Evolutionary conservation across 2,113 vertebrate genomes (phyloP).

Genomic region (Platichthys stellatus): DNA sequence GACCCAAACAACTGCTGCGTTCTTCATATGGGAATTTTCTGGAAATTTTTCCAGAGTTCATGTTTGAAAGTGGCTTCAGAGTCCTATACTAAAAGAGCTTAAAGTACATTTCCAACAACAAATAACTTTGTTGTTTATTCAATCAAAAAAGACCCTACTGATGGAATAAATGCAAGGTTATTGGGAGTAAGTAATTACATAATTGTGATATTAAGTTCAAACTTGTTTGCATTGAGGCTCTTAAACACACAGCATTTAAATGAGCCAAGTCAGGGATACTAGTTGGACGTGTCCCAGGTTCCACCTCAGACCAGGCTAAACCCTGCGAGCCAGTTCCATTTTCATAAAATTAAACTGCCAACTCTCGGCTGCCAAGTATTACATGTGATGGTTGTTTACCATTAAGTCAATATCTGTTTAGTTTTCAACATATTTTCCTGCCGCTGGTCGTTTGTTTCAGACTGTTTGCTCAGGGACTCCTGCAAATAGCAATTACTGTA

Average conservation of each 20-base stretch:
- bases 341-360: slow-evolving; percentile 25
- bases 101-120: no score
- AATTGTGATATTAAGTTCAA: neutral
- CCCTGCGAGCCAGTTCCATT: neutral
- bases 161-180: neutral
- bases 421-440: slow-evolving; percentile 26
- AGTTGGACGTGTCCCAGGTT: neutral
- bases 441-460: slow-evolving; percentile 41
- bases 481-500: slow-evolving; percentile 48
- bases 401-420: slow-evolving; percentile 55
- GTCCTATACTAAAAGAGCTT: no score
- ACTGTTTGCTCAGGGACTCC: slow-evolving; percentile 30
- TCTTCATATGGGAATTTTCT: neutral
- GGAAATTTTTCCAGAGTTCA: no score
- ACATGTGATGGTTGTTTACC: slow-evolving; percentile 59
- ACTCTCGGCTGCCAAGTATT: slow-evolving; percentile 12
- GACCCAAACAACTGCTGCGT: no score
- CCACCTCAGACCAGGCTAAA: slow-evolving; percentile 7
- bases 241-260: neutral
- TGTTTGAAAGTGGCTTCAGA: no score
- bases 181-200: neutral
- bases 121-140: no score
- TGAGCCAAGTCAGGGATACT: neutral
- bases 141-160: no score
- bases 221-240: neutral